Evolutionary conservation across 2,797 vertebrate genomes (phyloP), one percentile per base, ranked within the genome.

Genomic region (Gobio occitaniae): DNA sequence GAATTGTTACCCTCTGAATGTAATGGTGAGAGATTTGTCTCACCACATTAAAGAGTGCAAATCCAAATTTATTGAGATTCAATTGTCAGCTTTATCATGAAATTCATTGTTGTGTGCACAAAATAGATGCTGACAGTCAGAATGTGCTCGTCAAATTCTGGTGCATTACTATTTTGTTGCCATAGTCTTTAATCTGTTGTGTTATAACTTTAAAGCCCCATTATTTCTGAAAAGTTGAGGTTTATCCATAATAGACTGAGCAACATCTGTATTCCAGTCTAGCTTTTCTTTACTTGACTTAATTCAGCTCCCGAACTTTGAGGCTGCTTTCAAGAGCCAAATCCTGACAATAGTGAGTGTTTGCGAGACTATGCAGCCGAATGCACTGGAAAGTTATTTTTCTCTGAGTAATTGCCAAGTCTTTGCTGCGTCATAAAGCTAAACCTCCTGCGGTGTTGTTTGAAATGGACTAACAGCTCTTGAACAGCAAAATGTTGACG

Each of bases 261-360:
- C 79, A 81, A 36, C 70, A 66, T 76, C 63, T 78, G 65, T 84
- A 70, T 70, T 68, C 75, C 38, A 69, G 75, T 84, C 83, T 61
- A 70, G 75, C 65, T 7, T 78, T 84, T 84, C 48, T 21, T 59
- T 16, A 47, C 65, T 78, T 70, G 63, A 78, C 75, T 52, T 70
- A 78, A 56, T 84, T 84, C 65, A 84, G 75, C 50, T 78, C 38
- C 65, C 70, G 41, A 84, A 77, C 25, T 66, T 63, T 50, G n/a
- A 77, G 82, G 61, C 48, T 84, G 63, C 11, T 56, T 84, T 77
- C 3, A 2, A 44, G 47, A 56, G 82, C 48, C 72, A 84, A 68
- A 56, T 77, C 63, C n/a, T 15, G 16, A 66, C 36, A 44, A 84
- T 56, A 77, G n/a, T 54, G 63, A 32, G 8, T 32, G 82, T 16